Evolutionary conservation across 1,140 invertebrate genomes (phyloP).

Genomic region (Chionoecetes opilio): DNA sequence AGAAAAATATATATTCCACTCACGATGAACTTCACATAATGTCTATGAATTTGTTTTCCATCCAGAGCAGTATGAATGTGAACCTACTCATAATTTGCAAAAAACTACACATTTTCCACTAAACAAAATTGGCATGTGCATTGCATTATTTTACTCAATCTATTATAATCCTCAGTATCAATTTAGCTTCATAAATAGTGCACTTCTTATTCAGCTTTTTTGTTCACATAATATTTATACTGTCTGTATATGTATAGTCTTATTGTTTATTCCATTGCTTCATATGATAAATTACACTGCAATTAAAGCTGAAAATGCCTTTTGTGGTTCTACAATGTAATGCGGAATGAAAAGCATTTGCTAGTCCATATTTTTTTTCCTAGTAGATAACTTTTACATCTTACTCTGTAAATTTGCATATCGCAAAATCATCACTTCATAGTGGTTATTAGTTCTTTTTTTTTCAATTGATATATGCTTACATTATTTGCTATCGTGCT

Average conservation of each 20-base stretch:
- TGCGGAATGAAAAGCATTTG: conserved; percentile 67
- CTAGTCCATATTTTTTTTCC: conserved; percentile 75
- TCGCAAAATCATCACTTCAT: conserved; percentile 47
- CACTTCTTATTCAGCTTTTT: neutral
- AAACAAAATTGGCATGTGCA: neutral
- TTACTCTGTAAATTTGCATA: conserved; percentile 48
- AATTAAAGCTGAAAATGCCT: conserved; percentile 68
- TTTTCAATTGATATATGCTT: conserved; percentile 50
- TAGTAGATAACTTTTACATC: conserved; percentile 70
- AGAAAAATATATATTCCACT: neutral
- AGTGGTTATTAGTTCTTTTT: conserved; percentile 55
- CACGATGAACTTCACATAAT: neutral
- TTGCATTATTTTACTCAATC: neutral
- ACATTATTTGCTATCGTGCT: conserved; percentile 52
- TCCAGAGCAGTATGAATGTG: neutral
- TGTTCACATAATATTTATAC: neutral
- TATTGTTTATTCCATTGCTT: conserved; percentile 19
- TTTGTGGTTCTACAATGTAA: conserved; percentile 74
- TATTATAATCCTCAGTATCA: neutral
- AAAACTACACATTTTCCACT: neutral
- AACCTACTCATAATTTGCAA: neutral
- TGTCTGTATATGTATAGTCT: neutral
- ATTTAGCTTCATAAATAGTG: conserved; percentile 4
- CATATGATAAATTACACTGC: conserved; percentile 14
- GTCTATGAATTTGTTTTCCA: neutral